A percentile compares a stretch with the other conserved stretches of the same genome.
These are phyloP conservation scores for Diuraphis noxia DNA, from an alignment of 1,140 invertebrate genomes.

Conservation along the genomic window DNA sequence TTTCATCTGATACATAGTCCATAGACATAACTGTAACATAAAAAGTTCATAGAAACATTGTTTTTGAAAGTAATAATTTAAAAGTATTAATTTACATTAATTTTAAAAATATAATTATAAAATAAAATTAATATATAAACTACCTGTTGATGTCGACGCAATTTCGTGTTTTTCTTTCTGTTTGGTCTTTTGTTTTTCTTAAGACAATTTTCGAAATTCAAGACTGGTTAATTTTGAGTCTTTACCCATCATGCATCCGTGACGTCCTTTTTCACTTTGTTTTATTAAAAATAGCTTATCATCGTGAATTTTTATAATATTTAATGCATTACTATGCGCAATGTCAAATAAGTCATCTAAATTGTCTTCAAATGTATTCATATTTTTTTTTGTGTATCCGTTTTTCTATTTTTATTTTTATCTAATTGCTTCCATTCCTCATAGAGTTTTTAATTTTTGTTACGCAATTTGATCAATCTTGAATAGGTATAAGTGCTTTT, in stretches of 20 bases:
- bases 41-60: not conserved
- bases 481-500: not conserved
- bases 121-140: not conserved
- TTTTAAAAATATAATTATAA: not conserved
- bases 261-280: not conserved
- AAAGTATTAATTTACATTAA: not conserved
- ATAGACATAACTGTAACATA: not conserved
- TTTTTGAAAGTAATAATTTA: not conserved
- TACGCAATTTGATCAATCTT: not conserved
- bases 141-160: not conserved
- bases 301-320: too few species aligned
- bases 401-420: not conserved
- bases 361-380: not conserved
- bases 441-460: not conserved
- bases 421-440: not conserved
- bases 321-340: too few species aligned
- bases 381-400: not conserved
- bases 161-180: too few species aligned
- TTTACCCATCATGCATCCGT: not conserved
- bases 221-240: not conserved
- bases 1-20: not conserved
- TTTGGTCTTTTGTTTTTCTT: not conserved
- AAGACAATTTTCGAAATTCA: not conserved
- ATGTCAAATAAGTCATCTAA: not conserved
- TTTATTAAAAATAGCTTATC: not conserved